These are phyloP conservation scores for Egretta garzetta DNA, from an alignment of 2,113 vertebrate genomes.

Conservation along the genomic window DNA sequence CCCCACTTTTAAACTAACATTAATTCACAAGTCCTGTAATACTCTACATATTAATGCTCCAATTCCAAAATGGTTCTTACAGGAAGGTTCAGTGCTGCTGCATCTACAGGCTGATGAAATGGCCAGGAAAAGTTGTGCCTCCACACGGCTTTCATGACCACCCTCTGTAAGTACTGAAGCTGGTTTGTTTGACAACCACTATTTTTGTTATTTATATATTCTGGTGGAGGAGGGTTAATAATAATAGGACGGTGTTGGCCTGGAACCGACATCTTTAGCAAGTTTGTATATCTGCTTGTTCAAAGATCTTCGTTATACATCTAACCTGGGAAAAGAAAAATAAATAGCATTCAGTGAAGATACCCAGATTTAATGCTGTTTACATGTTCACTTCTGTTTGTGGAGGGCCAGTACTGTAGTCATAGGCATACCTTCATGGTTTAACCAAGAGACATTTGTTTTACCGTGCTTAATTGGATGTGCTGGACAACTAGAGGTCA, in stretches of 20 bases:
- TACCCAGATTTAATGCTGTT: background rate
- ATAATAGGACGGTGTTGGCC: conserved; percentile 41
- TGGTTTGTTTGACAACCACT: conserved; percentile 87
- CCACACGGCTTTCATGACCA: conserved; percentile 88
- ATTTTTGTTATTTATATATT: conserved; percentile 79
- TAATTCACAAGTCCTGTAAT: background rate
- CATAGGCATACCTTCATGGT: background rate
- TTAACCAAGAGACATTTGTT: background rate
- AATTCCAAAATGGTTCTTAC: conserved; percentile 76
- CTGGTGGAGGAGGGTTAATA: conserved; percentile 88
- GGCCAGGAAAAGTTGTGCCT: conserved; percentile 91
- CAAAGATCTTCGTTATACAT: background rate
- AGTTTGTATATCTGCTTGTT: background rate
- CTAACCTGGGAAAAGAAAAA: background rate
- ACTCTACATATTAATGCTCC: background rate
- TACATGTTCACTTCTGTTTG: background rate
- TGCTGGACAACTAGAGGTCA: background rate
- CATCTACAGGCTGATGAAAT: conserved; percentile 93
- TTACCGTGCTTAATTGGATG: background rate
- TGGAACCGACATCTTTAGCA: conserved; percentile 76
- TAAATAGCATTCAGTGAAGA: background rate
- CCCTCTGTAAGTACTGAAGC: conserved; percentile 87
- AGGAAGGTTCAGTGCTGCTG: conserved; percentile 84
- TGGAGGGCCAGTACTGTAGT: background rate
- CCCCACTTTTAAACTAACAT: too few relatives aligned